A percentile compares a stretch with the other conserved stretches of the same genome.
These are phyloP conservation scores for Salminus brasiliensis DNA, from an alignment of 2,113 vertebrate species.

Conservation along the genomic window DNA sequence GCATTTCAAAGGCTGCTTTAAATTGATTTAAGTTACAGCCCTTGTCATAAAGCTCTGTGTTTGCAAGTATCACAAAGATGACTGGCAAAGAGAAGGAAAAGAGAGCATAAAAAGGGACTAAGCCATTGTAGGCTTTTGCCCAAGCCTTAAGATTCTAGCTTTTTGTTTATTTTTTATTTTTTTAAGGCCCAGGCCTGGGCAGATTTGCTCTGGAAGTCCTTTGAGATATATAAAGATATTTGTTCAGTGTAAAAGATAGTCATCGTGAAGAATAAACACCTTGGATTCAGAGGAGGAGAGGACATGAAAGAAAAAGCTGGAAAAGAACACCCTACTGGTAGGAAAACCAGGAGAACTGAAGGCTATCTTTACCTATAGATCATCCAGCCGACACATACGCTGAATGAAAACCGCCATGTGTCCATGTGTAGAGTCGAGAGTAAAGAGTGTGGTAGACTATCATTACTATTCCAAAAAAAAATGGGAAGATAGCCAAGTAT, in stretches of 20 bases:
- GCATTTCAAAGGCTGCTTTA: conserved; percentile 79
- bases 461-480: background rate
- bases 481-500: conserved; percentile 1
- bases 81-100: conserved; percentile 58
- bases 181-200: conserved; percentile 67
- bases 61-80: conserved; percentile 78
- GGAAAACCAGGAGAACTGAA: conserved; percentile 68
- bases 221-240: conserved; percentile 67
- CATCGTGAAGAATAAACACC: conserved; percentile 73
- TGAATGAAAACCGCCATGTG: conserved; percentile 20
- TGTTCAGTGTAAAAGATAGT: conserved; percentile 67
- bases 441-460: background rate
- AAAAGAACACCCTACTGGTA: conserved; percentile 68
- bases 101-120: conserved; percentile 66
- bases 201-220: conserved; percentile 74
- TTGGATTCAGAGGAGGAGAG: conserved; percentile 67
- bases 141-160: conserved; percentile 69
- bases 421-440: background rate
- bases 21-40: conserved; percentile 80
- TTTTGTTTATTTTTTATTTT: too few species aligned
- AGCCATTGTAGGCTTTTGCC: conserved; percentile 74
- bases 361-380: conserved; percentile 59
- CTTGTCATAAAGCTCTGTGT: conserved; percentile 76
- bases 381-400: conserved; percentile 54
- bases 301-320: conserved; percentile 69